Base-by-base conservation (phyloP, 2,113 vertebrate species). In the Sorex fumeus region DNA sequence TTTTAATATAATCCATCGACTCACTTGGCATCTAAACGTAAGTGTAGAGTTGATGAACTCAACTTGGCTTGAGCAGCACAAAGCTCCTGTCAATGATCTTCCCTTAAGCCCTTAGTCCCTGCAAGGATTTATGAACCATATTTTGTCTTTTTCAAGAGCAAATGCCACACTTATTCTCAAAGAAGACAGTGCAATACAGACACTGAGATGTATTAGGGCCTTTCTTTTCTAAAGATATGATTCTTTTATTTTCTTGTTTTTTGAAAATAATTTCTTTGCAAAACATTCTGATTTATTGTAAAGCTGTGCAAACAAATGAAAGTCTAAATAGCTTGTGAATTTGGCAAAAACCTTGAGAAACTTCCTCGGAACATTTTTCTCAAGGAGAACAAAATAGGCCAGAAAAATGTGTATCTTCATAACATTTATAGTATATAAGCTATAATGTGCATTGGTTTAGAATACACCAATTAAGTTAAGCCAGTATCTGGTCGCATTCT, bases 71-170 rank as follows among this genome's bases (percentile, higher is more conserved):
- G 18, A 91, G 77, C 11, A 88, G 90, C 95, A 86, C 34, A 69
- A 43, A 67, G 60, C 94, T 87, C 91, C 87, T 27, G 36, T 70
- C 25, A 3, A 94, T 40, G 75, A 88, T 96, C 96, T 96, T 91
- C 78, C 30, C 96, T 94, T 93, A 96, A 92, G 88, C 95, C 91
- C 95, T 96, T 95, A 93, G 96, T 95, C 87, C 66, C 84, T 34
- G 91, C 34, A 67, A 97, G 67, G 86, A 96, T 96, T 97, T 97
- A 96, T 40, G 43, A 87, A 50, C 64, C 45, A 57, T 81, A 95
- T 90, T 95, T 93, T 96, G 43, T 93, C 87, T 92, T 95, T 97
- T 96, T 94, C 92, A 91, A 94, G 93, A 97, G 95, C 50, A 96
- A 96, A 97, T 90, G 79, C 62, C 88, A 92, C 72, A 80, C 71